A percentile compares a stretch with the other conserved stretches of the same genome.
These are phyloP conservation scores for Tyrannus savana DNA, from an alignment of 2,113 vertebrate genomes.

Conservation along the genomic window DNA sequence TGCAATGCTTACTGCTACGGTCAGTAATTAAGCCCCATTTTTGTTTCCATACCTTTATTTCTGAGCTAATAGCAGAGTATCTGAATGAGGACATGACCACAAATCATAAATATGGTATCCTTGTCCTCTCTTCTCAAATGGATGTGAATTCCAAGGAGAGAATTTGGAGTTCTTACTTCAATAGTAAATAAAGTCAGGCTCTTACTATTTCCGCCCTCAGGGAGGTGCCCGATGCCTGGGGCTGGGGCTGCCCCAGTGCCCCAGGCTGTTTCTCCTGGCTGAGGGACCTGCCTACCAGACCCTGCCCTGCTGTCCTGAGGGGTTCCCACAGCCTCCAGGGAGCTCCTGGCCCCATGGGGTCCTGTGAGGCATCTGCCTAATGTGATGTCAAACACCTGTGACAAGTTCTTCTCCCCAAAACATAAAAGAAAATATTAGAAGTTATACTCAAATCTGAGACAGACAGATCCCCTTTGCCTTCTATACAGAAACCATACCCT, in stretches of 20 bases:
- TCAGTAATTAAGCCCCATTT: background rate
- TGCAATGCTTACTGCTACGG: background rate
- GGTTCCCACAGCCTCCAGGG: rapidly evolving
- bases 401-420: rapidly evolving
- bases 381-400: background rate
- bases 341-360: rapidly evolving
- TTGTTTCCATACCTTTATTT: background rate
- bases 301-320: background rate
- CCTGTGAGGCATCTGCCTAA: background rate
- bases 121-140: background rate
- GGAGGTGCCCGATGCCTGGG: rapidly evolving
- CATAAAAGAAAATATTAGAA: background rate
- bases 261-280: background rate
- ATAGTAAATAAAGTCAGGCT: background rate
- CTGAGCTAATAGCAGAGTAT: background rate
- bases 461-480: background rate
- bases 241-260: background rate
- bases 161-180: background rate
- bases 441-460: background rate
- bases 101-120: background rate
- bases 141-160: background rate
- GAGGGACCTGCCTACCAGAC: background rate
- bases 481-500: background rate
- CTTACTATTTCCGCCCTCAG: background rate
- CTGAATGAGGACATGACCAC: background rate